Evolutionary conservation across 2,113 vertebrate species (phyloP), one percentile per base, ranked within the genome.

Genomic region (Callospermophilus lateralis): DNA sequence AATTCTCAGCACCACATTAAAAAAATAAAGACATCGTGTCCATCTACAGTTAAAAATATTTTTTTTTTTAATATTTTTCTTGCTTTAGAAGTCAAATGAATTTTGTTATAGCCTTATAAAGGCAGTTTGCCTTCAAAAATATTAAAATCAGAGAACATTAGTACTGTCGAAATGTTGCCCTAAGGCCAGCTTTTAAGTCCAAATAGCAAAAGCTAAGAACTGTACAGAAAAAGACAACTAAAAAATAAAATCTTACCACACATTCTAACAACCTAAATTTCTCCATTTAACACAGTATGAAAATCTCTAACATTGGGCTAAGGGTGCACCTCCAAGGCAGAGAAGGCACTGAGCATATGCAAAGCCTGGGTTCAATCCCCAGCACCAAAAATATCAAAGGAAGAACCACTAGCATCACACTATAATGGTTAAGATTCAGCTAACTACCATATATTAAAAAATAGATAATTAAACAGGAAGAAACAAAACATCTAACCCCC

Each of bases 131-230:
- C 42, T 63, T 80, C 42, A 48, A 89, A 88, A 96, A 68, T 37
- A 95, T 22, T 89, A 93, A 93, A 89, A 91, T 80, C 42, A n/a
- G 34, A 81, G 51, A 95, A 65, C 32, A n/a, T 67, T 32, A 51
- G 32, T 72, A 28, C 39, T 83, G 16, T 8, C 34, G 65, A 87
- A 89, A 84, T 95, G 79, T 96, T 63, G 61, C 26, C 74, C 24
- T 39, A 83, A 68, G 51, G 48, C 6, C 42, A 84, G 51, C 58
- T 84, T 89, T 85, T 22, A 86, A 94, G 42, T 65, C 26, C 26
- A 93, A 80, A 74, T 55, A 65, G 72, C 67, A 55, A 95, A 68
- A 73, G 86, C 30, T 61, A 92, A 78, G 51, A 53, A 65, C 3
- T 68, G 20, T 68, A 74, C 7, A 80, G 4, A 9, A 73, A 48